These are phyloP conservation scores for Notolabrus celidotus DNA, from an alignment of 2,797 vertebrate genomes.

Conservation along the genomic window DNA sequence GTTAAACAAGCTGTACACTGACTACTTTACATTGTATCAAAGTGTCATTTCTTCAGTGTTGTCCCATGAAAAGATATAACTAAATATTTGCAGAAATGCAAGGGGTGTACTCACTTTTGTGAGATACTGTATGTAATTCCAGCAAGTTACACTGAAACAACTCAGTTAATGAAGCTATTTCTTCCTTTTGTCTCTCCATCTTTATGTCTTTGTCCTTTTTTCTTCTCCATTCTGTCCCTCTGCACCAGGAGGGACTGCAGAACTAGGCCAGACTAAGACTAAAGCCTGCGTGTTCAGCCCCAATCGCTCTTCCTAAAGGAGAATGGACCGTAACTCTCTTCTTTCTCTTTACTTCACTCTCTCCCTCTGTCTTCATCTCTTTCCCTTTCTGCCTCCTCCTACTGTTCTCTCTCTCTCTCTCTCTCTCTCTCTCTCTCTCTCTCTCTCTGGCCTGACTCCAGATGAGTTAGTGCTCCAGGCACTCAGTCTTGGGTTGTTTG, in stretches of 20 bases:
- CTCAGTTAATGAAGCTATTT: neutral
- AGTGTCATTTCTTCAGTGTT: too few relatives aligned
- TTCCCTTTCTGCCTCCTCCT: conserved; percentile 32
- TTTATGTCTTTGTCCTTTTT: neutral
- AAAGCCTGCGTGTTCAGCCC: conserved; percentile 38
- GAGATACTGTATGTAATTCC: neutral
- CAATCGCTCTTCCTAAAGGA: conserved; percentile 6
- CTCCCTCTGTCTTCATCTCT: conserved; percentile 39
- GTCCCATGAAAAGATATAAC: too few relatives aligned
- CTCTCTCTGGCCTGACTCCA: conserved; percentile 64
- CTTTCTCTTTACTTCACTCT: conserved; percentile 6
- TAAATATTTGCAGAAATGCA: too few relatives aligned
- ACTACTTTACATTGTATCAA: too few relatives aligned
- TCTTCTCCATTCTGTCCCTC: neutral
- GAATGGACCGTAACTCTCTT: conserved; percentile 37
- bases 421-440: conserved; percentile 10
- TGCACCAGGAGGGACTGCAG: conserved; percentile 23
- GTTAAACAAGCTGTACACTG: too few relatives aligned
- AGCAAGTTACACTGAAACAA: neutral
- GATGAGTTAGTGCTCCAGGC: conserved; percentile 69
- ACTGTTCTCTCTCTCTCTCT: neutral
- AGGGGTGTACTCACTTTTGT: too few relatives aligned
- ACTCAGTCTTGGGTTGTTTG: conserved; percentile 64
- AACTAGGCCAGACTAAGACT: conserved; percentile 20
- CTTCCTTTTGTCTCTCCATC: neutral